Evolutionary conservation across 1,140 invertebrate species (phyloP).

Genomic region (Neuroterus valhalla): DNA sequence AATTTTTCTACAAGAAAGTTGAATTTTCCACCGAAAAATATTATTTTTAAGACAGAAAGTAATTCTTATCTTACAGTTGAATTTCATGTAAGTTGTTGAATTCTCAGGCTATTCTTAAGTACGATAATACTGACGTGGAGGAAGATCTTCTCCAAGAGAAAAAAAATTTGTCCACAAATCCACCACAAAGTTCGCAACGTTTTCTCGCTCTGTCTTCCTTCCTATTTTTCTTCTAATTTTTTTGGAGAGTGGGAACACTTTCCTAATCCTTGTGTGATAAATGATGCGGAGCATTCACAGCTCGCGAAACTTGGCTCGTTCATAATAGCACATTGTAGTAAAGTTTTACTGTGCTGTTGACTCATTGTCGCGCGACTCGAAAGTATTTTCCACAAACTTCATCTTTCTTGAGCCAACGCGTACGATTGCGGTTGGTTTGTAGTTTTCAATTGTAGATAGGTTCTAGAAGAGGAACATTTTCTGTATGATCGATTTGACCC

Average conservation of each 20-base stretch:
- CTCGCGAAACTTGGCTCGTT: conserved; percentile 21
- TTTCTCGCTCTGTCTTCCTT: not conserved
- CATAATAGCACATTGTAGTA: conserved; percentile 26
- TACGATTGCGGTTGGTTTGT: not conserved
- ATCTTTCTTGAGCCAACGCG: not conserved
- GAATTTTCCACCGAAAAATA: no score
- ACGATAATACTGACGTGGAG: not conserved
- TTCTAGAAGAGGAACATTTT: not conserved
- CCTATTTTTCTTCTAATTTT: conserved; percentile 15
- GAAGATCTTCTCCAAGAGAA: not conserved
- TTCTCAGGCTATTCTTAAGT: no score
- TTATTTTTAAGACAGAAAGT: no score
- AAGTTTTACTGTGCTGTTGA: conserved; percentile 20
- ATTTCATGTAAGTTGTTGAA: no score
- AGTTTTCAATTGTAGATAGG: not conserved
- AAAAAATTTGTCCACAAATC: not conserved
- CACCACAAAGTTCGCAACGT: conserved; percentile 1
- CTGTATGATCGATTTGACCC: conserved; percentile 8
- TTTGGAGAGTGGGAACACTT: conserved; percentile 15
- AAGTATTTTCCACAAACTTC: conserved; percentile 13
- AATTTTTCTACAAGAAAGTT: no score
- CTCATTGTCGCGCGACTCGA: conserved; percentile 10
- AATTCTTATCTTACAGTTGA: no score
- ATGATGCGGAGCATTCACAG: not conserved
- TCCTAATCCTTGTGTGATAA: conserved; percentile 28